phyloP scores from a whole-genome alignment of 1,140 invertebrate species.

The Hylaeus volcanicus region DNA sequence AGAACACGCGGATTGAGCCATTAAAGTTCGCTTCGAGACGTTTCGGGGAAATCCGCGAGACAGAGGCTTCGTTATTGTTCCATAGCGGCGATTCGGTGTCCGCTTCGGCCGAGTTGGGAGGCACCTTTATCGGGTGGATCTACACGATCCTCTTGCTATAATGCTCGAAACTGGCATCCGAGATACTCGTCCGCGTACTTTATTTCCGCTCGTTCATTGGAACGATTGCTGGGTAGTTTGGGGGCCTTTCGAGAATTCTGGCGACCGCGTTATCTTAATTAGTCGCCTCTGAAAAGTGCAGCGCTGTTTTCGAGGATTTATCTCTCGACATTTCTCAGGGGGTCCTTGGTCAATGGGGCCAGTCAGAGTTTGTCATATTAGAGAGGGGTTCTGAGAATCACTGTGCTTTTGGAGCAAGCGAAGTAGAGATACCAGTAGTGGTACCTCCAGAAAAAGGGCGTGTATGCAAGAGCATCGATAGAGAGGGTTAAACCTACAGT shows the following conservation, averaged over 20 bases:
- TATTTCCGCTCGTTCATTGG: background rate
- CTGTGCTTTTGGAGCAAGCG: too few species aligned
- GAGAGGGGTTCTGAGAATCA: too few species aligned
- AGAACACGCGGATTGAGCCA: slow-evolving; percentile 73
- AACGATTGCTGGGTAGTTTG: background rate
- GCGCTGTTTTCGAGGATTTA: too few species aligned
- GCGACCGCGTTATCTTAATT: background rate
- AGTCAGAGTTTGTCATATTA: too few species aligned
- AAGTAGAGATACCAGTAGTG: too few species aligned
- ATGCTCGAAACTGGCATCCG: slow-evolving; percentile 5
- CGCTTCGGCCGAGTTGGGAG: background rate
- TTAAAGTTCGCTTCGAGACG: slow-evolving; percentile 61
- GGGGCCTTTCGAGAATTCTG: background rate
- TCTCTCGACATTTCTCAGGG: too few species aligned
- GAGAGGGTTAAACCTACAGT: too few species aligned
- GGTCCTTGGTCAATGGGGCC: too few species aligned
- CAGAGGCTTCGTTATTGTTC: slow-evolving; percentile 51
- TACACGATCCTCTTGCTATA: slow-evolving; percentile 19
- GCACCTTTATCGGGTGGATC: slow-evolving; percentile 13
- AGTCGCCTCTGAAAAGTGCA: background rate
- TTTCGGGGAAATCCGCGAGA: slow-evolving; percentile 62
- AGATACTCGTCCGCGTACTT: background rate
- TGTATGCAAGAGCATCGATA: too few species aligned
- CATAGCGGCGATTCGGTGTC: background rate
- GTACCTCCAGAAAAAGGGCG: too few species aligned